Percentiles rank a stretch among this genome's conserved stretches.
These are phyloP conservation scores for Epizoanthus scotinus DNA, from an alignment of 92 coral and sea anemone genomes.

Conservation along the genomic window DNA sequence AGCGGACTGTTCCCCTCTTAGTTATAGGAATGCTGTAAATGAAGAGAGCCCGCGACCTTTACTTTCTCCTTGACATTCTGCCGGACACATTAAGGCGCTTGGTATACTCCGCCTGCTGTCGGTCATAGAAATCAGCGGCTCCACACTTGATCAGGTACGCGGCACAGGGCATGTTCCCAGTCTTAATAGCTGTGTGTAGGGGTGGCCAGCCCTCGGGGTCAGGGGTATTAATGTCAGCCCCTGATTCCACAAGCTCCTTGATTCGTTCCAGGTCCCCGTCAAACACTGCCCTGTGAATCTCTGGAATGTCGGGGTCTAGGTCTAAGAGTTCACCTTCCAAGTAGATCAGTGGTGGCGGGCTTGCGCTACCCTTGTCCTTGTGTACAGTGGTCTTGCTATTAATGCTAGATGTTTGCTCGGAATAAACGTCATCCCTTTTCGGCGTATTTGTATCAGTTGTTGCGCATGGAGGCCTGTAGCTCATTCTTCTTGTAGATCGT, in stretches of 20 bases:
- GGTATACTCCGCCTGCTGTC: constrained; percentile 31
- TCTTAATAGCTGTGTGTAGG: constrained; percentile 30
- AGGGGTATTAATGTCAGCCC: constrained; percentile 29
- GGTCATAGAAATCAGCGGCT: constrained; percentile 30
- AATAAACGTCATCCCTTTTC: neutral
- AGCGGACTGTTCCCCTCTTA: too few relatives aligned
- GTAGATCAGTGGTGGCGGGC: constrained; percentile 35
- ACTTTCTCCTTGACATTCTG: constrained; percentile 16
- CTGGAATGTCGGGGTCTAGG: constrained; percentile 30
- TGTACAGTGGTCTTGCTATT: neutral
- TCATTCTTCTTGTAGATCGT: neutral
- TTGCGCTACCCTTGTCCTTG: neutral
- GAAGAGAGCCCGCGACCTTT: neutral
- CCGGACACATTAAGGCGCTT: constrained; percentile 11
- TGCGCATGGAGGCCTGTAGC: neutral
- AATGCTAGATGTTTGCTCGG: neutral
- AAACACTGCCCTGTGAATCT: constrained; percentile 42
- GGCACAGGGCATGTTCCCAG: constrained; percentile 37
- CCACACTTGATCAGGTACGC: constrained; percentile 39
- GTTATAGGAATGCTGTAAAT: too few relatives aligned
- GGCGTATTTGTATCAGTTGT: neutral
- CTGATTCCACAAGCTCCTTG: constrained; percentile 29
- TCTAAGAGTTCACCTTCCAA: constrained; percentile 34
- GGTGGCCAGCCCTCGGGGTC: constrained; percentile 43
- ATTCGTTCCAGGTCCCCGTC: constrained; percentile 36